Evolutionary conservation across 2,797 vertebrate species (phyloP).

Genomic region (Gambelia wislizenii): DNA sequence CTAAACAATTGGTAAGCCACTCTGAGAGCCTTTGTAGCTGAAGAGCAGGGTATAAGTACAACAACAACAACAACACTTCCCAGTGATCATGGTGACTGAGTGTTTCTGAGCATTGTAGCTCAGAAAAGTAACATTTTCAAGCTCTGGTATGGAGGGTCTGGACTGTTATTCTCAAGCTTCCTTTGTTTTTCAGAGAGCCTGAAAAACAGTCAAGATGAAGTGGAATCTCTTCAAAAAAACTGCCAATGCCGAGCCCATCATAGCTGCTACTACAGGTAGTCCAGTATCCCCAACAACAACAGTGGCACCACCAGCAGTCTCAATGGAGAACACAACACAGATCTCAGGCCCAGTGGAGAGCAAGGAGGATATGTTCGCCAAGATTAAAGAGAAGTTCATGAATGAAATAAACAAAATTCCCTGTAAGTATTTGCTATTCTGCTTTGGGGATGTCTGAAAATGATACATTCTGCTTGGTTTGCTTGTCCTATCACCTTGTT

Average conservation of each 20-base stretch:
- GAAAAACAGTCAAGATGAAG: constrained; percentile 70
- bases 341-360: constrained; percentile 78
- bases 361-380: constrained; percentile 89
- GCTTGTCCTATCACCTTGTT: neutral
- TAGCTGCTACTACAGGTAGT: constrained; percentile 70
- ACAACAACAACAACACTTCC: no score
- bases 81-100: no score
- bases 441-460: neutral
- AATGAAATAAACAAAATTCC: constrained; percentile 95
- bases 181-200: constrained; percentile 51
- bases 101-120: no score
- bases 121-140: no score
- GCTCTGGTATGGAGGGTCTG: neutral
- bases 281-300: constrained; percentile 43
- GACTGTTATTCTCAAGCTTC: accelerated
- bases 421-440: constrained; percentile 82
- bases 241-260: constrained; percentile 70
- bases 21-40: no score
- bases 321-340: constrained; percentile 88
- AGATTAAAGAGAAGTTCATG: constrained; percentile 93
- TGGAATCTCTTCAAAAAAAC: constrained; percentile 72
- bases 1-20: no score
- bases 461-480: no score
- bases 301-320: constrained; percentile 73
- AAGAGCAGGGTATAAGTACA: no score